Evolutionary conservation across 2,888 invertebrate genomes (phyloP).

Genomic region (Oscheius onirici): DNA sequence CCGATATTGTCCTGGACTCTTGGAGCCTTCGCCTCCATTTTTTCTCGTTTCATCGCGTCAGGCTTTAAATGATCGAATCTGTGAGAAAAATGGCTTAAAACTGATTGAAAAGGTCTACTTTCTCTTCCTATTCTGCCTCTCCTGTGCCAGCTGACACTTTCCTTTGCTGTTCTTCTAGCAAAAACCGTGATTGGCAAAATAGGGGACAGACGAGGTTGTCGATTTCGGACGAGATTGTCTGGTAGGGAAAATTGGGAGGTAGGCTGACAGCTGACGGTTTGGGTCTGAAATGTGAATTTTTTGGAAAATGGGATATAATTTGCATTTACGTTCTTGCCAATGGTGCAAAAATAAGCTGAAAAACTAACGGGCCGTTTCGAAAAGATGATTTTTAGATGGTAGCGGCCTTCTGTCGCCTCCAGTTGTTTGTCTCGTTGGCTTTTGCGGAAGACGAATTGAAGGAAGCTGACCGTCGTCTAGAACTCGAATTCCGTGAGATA

Average conservation of each 20-base stretch:
- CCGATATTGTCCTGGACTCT: neutral
- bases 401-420: slow-evolving; percentile 16
- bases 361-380: no score
- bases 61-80: slow-evolving; percentile 34
- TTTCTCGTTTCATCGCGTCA: slow-evolving; percentile 11
- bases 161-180: slow-evolving; percentile 42
- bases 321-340: no score
- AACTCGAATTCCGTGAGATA: slow-evolving; percentile 74
- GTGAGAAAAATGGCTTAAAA: no score
- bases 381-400: neutral
- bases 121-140: slow-evolving; percentile 18
- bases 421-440: slow-evolving; percentile 55
- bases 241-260: slow-evolving; percentile 48
- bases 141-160: slow-evolving; percentile 47
- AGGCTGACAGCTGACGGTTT: slow-evolving; percentile 39
- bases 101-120: no score
- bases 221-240: slow-evolving; percentile 42
- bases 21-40: neutral
- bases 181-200: slow-evolving; percentile 57
- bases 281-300: no score
- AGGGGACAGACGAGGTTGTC: slow-evolving; percentile 45
- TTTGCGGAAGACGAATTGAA: slow-evolving; percentile 75
- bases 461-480: slow-evolving; percentile 73
- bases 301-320: no score
- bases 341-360: slow-evolving; percentile 36